A percentile compares a stretch with the other conserved stretches of the same genome.
phyloP scores from a whole-genome alignment of 2,888 invertebrate genomes.

The Ecliptopera silaceata region DNA sequence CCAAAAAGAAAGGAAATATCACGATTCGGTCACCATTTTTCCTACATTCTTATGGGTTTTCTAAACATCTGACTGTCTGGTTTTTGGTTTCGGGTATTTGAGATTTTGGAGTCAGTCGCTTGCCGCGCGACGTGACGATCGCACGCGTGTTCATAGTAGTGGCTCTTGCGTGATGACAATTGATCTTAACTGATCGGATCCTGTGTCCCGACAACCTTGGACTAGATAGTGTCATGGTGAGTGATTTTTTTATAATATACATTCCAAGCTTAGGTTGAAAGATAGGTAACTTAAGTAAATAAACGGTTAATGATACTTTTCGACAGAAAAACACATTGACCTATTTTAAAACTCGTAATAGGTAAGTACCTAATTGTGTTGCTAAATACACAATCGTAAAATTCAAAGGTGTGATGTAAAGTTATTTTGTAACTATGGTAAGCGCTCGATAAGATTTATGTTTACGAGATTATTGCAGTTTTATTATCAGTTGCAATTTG shows the following conservation, averaged over 20 bases:
- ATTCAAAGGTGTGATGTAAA: too few relatives aligned
- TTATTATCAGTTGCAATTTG: too few relatives aligned
- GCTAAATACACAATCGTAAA: too few relatives aligned
- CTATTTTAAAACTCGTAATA: too few relatives aligned
- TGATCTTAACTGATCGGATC: constrained; percentile 59
- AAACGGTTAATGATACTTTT: too few relatives aligned
- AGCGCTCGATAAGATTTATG: too few relatives aligned
- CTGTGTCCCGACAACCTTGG: constrained; percentile 30
- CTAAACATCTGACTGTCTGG: constrained; percentile 11
- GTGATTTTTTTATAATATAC: constrained; percentile 15
- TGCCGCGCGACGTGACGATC: constrained; percentile 51
- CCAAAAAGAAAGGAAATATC: background rate
- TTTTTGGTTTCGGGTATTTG: constrained; percentile 16
- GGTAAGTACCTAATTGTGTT: background rate
- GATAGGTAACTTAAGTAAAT: too few relatives aligned
- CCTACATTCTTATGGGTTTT: constrained; percentile 18
- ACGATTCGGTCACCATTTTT: constrained; percentile 1
- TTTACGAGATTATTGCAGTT: too few relatives aligned
- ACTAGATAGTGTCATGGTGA: constrained; percentile 35
- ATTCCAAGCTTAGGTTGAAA: background rate
- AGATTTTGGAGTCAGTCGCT: constrained; percentile 60
- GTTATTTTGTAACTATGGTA: too few relatives aligned
- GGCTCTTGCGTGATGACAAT: constrained; percentile 53
- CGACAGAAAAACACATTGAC: too few relatives aligned
- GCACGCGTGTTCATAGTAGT: constrained; percentile 52